Evolutionary conservation across 2,113 vertebrate genomes (phyloP), one percentile per base, ranked within the genome.

Genomic region (Turdus rufiventris): DNA sequence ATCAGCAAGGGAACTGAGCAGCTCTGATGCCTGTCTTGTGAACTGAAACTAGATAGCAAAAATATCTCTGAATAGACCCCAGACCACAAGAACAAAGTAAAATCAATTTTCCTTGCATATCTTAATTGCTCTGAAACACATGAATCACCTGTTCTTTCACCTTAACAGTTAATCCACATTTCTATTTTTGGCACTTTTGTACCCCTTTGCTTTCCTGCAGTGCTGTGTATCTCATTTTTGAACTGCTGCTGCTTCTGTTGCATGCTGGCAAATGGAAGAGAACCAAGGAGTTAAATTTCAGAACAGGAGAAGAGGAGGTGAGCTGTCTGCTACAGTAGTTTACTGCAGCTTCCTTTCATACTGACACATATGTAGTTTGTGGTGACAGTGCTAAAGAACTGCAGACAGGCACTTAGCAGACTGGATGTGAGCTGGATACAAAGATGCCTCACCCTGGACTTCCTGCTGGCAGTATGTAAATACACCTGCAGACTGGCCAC

Each of bases 391-490:
- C 97, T 89, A 93, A 94, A 92, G 97, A 97, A 94, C 98, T 92
- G 97, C 97, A 97, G 98, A 96, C 97, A 96, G 85, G 96, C 94
- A 97, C 97, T 98, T 97, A 97, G 97, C 97, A 94, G 97, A 95
- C 95, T 97, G 96, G 92, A 96, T 96, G 97, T 96, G 97, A 98
- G 97, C 97, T 93, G 96, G 98, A 96, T 97, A 88, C 85, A 96
- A 97, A 97, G 97, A 97, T 96, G 96, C 97, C 93, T 94, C 96
- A 95, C 89, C 93, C 94, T 77, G 96, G 97, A 97, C 97, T 98
- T 97, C 97, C 98, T 97, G 97, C 97, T 94, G 97, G 95, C 97
- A 97, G 94, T 97, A 98, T 98, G 98, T 98, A 98, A 98, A 98
- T 98, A 96, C 96, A 98, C 98, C 98, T 98, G 97, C 98, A 96